phyloP scores from a whole-genome alignment of 2,888 invertebrate genomes.

The Antheraea assamensis region DNA sequence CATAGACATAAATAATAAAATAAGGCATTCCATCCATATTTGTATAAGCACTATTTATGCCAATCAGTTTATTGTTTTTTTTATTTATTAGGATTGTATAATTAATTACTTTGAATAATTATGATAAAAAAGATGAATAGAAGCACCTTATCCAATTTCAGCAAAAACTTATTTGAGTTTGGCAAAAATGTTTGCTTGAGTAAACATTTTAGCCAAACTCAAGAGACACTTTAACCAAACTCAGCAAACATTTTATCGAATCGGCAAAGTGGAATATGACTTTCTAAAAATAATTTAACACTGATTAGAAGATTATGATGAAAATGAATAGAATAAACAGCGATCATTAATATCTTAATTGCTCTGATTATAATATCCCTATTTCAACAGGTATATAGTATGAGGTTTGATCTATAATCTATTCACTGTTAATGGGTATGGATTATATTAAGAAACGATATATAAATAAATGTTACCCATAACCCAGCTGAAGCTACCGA shows the following conservation, averaged over 20 bases:
- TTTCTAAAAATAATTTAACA: too few species aligned
- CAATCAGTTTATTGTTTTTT: not conserved
- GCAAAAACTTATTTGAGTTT: not conserved
- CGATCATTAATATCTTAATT: too few species aligned
- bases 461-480: conserved; percentile 82
- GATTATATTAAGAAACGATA: not conserved
- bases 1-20: not conserved
- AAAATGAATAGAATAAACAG: too few species aligned
- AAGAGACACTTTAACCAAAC: not conserved
- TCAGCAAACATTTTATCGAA: too few species aligned
- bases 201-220: not conserved
- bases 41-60: not conserved
- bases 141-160: not conserved
- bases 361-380: too few species aligned
- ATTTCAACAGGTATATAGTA: too few species aligned
- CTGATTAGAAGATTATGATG: too few species aligned
- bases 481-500: conserved; percentile 96
- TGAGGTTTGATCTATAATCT: too few species aligned
- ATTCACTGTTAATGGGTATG: not conserved
- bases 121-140: not conserved
- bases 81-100: too few species aligned
- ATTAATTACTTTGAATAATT: too few species aligned
- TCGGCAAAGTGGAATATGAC: too few species aligned
- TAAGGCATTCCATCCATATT: not conserved
- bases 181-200: too few species aligned